These are phyloP conservation scores for Dromaius novaehollandiae DNA, from an alignment of 2,113 vertebrate genomes.

Conservation along the genomic window DNA sequence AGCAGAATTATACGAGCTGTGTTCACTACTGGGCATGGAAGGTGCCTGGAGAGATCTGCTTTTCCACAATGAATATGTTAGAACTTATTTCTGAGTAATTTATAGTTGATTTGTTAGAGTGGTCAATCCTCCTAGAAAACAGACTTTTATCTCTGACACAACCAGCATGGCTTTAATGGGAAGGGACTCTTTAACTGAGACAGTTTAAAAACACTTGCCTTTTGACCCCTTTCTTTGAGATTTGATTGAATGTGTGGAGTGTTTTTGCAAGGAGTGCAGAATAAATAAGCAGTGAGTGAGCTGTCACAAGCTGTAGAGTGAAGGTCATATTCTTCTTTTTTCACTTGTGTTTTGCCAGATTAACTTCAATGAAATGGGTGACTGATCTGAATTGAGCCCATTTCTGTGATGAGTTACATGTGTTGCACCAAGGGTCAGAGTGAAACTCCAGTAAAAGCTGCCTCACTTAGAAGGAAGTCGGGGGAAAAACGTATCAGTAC, in stretches of 20 bases:
- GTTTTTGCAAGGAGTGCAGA: conserved; percentile 71
- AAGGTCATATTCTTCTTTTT: conserved; percentile 32
- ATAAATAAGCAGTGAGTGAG: conserved; percentile 52
- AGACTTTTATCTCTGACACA: conserved; percentile 53
- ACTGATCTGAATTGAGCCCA: not conserved
- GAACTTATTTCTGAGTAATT: conserved; percentile 33
- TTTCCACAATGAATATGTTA: not conserved
- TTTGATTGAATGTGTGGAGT: conserved; percentile 50
- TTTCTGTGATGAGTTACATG: conserved; percentile 18
- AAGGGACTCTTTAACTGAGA: conserved; percentile 44
- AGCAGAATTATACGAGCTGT: not conserved
- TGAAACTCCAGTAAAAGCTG: not conserved
- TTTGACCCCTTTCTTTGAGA: conserved; percentile 72
- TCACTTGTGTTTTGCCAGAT: conserved; percentile 47
- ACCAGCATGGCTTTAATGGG: conserved; percentile 47
- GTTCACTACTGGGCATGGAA: not conserved
- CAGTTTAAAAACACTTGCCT: conserved; percentile 68
- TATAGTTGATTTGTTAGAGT: conserved; percentile 23
- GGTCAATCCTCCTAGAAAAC: conserved; percentile 18
- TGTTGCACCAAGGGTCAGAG: not conserved
- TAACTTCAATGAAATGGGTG: conserved; percentile 48
- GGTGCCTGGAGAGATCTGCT: conserved; percentile 1
- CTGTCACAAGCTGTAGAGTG: conserved; percentile 33
- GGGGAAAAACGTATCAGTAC: not conserved
- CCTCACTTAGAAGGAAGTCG: not conserved